phyloP scores from a whole-genome alignment of 2,797 vertebrate species.

The Sarcoramphus papa region DNA sequence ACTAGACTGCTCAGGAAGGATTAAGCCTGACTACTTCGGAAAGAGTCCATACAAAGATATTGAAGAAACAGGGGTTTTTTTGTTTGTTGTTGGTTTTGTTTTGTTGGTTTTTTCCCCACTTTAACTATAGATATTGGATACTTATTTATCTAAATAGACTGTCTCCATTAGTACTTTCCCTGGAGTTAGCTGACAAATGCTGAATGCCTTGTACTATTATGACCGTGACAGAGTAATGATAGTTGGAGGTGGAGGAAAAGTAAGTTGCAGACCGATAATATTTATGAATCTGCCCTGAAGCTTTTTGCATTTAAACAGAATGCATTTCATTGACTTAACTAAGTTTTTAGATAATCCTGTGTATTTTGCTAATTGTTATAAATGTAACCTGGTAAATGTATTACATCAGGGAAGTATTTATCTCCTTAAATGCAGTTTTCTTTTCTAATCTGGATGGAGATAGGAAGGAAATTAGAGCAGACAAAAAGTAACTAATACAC shows the following conservation, averaged over 20 bases:
- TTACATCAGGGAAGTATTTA: neutral
- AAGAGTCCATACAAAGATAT: neutral
- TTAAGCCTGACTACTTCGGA: neutral
- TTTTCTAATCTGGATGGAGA: slow-evolving; percentile 11
- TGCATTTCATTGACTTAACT: neutral
- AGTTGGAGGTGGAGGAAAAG: neutral
- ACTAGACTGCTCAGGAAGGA: neutral
- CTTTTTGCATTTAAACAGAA: neutral
- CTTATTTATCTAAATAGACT: neutral
- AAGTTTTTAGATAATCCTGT: neutral
- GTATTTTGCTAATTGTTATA: slow-evolving; percentile 29
- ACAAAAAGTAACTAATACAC: neutral
- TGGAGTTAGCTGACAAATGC: neutral
- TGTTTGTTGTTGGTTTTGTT: neutral
- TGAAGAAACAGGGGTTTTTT: neutral
- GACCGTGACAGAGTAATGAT: neutral
- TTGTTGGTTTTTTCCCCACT: neutral
- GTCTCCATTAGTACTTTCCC: neutral
- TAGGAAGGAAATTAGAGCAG: neutral
- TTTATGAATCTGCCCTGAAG: neutral
- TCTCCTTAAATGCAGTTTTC: neutral
- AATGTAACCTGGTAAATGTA: neutral
- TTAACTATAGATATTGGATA: neutral
- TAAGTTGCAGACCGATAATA: neutral
- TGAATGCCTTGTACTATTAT: neutral